Percentiles rank a stretch among this genome's conserved stretches.
Conservation (phyloP, 2,888 invertebrate species). For the Orchesella flavescens region DNA sequence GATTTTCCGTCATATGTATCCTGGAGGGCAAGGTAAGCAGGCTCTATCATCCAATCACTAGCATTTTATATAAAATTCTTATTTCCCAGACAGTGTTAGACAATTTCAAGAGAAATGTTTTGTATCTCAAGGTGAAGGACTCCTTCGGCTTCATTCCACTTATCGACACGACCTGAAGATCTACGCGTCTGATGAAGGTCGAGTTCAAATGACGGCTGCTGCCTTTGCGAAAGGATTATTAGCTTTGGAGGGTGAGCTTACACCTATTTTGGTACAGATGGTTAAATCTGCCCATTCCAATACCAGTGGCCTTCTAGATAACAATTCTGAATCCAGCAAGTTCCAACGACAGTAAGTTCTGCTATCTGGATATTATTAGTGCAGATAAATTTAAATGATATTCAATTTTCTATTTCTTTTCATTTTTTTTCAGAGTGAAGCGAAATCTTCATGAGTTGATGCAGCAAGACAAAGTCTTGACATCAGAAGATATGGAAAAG, state of each 20-base stretch:
- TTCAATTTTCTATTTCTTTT: too few relatives aligned
- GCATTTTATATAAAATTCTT: too few relatives aligned
- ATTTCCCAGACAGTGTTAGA: too few relatives aligned
- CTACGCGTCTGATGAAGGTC: too few relatives aligned
- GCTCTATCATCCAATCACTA: too few relatives aligned
- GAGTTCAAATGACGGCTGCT: slow-evolving; percentile 99
- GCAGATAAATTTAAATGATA: too few relatives aligned
- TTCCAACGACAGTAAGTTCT: slow-evolving; percentile 93
- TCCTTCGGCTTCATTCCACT: too few relatives aligned
- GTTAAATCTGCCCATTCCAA: slow-evolving; percentile 99
- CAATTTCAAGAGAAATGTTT: slow-evolving; percentile 91
- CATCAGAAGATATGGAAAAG: slow-evolving; percentile 87
- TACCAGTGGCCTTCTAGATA: slow-evolving; percentile 94
- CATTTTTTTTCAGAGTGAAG: slow-evolving; percentile 93
- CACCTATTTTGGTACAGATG: too few relatives aligned
- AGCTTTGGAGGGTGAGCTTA: slow-evolving; percentile 97
- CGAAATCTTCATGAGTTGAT: slow-evolving; percentile 93
- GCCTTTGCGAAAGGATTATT: slow-evolving; percentile 98
- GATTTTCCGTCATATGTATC: slow-evolving; percentile 99
- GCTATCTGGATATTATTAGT: too few relatives aligned
- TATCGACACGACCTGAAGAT: too few relatives aligned
- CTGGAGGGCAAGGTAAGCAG: slow-evolving; percentile 83
- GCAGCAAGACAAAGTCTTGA: slow-evolving; percentile 92
- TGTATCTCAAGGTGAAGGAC: slow-evolving; percentile 94
- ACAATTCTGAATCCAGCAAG: slow-evolving; percentile 97